Evolutionary conservation across 2,888 invertebrate genomes (phyloP).

Genomic region (Drosophila maculinotata): DNA sequence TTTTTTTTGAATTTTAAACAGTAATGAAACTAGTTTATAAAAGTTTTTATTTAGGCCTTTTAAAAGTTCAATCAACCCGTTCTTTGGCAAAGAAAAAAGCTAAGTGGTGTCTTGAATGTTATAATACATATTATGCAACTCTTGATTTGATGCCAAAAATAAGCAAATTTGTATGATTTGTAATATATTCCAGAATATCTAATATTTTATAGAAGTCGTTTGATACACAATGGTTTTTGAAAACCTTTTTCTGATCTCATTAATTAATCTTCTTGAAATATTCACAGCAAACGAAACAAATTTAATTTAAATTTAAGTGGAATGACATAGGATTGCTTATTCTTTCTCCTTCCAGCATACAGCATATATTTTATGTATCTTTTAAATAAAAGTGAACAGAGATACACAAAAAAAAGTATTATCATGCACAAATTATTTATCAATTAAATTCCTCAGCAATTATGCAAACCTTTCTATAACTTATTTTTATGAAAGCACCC

Average conservation of each 20-base stretch:
- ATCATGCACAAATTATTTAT: constrained; percentile 9
- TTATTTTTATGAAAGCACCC: constrained; percentile 14
- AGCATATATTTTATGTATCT: too few relatives aligned
- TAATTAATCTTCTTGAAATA: not conserved
- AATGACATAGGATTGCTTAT: too few relatives aligned
- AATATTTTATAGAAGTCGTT: too few relatives aligned
- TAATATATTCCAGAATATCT: too few relatives aligned
- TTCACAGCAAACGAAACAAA: not conserved
- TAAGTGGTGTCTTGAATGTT: not conserved
- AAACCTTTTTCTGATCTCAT: not conserved
- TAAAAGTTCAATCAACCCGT: constrained; percentile 65
- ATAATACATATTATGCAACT: constrained; percentile 10
- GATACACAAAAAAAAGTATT: constrained; percentile 5
- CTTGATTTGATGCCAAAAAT: not conserved
- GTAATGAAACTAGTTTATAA: constrained; percentile 35
- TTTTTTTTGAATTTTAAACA: constrained; percentile 38
- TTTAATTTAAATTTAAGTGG: not conserved
- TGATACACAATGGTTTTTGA: too few relatives aligned
- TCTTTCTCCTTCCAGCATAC: too few relatives aligned
- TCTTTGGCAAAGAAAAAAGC: constrained; percentile 7
- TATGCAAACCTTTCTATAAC: constrained; percentile 26
- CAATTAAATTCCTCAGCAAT: constrained; percentile 5
- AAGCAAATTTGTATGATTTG: too few relatives aligned
- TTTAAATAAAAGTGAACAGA: too few relatives aligned
- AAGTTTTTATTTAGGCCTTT: constrained; percentile 30